A percentile compares a stretch with the other conserved stretches of the same genome.
phyloP scores from a whole-genome alignment of 2,888 invertebrate genomes.

The Pyrrhia umbra region DNA sequence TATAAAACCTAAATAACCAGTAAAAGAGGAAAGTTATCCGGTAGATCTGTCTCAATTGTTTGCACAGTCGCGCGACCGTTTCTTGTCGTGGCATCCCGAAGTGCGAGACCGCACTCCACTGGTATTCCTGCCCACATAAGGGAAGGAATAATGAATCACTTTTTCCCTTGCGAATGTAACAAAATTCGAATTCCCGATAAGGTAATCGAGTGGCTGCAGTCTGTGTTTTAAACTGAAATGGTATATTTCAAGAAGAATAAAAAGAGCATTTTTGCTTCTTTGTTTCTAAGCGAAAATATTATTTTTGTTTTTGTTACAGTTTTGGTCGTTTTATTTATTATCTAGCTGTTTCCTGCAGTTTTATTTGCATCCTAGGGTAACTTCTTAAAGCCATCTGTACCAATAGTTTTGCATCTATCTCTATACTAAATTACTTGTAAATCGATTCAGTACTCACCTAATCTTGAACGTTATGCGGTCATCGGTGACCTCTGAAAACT shows the following conservation, averaged over 20 bases:
- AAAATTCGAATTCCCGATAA: conserved; percentile 52
- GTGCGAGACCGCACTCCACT: conserved; percentile 37
- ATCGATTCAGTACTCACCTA: no score
- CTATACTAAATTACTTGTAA: no score
- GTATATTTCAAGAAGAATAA: conserved; percentile 21
- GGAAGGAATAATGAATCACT: conserved; percentile 57
- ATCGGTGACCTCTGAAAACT: no score
- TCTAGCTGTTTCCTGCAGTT: no score
- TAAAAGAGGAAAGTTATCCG: conserved; percentile 11
- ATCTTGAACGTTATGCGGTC: no score
- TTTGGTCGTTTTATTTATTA: background rate
- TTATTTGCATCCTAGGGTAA: background rate
- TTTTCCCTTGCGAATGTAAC: conserved; percentile 41
- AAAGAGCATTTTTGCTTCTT: conserved; percentile 4
- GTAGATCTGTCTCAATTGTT: conserved; percentile 37
- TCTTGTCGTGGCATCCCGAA: conserved; percentile 23
- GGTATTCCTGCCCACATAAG: conserved; percentile 44
- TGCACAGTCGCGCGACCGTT: conserved; percentile 28
- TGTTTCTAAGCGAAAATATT: background rate
- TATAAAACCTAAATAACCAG: conserved; percentile 11
- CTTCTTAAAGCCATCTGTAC: no score
- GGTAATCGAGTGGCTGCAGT: conserved; percentile 39
- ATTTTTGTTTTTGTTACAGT: background rate
- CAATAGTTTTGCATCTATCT: no score
- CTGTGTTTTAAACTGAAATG: conserved; percentile 33